Evolutionary conservation across 1,140 invertebrate species (phyloP), one percentile per base, ranked within the genome.

Genomic region (Drosophila kohkoa): DNA sequence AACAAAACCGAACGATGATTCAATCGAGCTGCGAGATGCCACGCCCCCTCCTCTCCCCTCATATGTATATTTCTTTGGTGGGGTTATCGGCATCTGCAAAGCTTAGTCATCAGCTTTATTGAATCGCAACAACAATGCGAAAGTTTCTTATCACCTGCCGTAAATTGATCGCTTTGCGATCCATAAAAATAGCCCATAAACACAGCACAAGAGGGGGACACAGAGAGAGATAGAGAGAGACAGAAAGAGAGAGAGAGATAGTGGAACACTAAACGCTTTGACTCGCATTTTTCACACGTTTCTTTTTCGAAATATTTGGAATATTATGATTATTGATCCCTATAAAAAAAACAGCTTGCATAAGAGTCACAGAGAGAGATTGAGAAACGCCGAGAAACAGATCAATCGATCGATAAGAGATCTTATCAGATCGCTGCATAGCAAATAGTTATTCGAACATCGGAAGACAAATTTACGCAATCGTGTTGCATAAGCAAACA

Each of bases 41-140:
- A 58, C 69, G 60, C 62, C 69, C 43, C 28, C 41, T 55, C 35
- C 32, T 4, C 35, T 3, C 35, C 6, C 35, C 35, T 38, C 7
- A 10, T 38, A 8, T 2, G 7, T 8, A 38, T 10, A 8, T 10
- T 38, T 38, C 10, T 38, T 38, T 38, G 28, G 30, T 13, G 54
- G 30, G 16, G 49, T 55, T 64, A 64, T 64, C 68, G 68, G 51
- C 68, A 71, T 15, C 48, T 30, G 3, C 48, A 52, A 54, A 28
- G 58, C 68, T 71, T 64, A 71, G 59, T 71, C 68, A 71, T 63
- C 64, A 71, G 64, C 41, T 38, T 71, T 54, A 70, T 70, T 63
- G 59, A 64, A 43, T 7, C 5, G 32, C 20, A 30, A 8, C 62
- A 65, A 51, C 16, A 49, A 46, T 35, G 52, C 52, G 54, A 57